Base-by-base conservation (phyloP, 2,797 vertebrate species). In the Chelonia mydas region DNA sequence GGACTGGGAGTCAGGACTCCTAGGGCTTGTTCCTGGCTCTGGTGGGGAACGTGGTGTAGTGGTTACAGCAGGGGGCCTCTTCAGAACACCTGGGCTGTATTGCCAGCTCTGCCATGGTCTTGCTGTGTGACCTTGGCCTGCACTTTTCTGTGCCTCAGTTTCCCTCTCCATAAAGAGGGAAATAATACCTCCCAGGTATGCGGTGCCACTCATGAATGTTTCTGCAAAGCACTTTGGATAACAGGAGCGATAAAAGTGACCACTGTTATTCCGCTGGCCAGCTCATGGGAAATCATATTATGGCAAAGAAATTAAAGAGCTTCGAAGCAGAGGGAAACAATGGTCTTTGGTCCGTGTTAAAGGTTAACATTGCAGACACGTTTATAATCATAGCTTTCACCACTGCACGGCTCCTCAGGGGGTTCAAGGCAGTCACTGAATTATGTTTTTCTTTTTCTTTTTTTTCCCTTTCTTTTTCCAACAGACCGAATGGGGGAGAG, bases 321-420 rank as follows among this genome's bases (percentile, higher is more conserved):
- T 87, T 80, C 13, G 1, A 61, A 79, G 88, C 89, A 31, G 13
- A 86, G 86, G 91, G 87, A 80, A 84, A 89, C 87, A 37, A 7
- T 0, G 0, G 87, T 77, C 87, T 12, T 84, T 1, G 11, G 80
- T 76, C 84, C 0, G 2, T 72, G 89, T 83, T 45, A 33, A 55
- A 95, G 93, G 96, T 98, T 98, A 93, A 72, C 93, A 97, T 97
- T 96, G 96, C 97, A 97, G 89, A 95, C 97, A 97, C 95, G 95
- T 97, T 93, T 72, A 89, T 94, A 96, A 95, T 95, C 92, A 92
- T 25, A 57, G 90, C 93, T 89, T 76, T 84, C 3, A 2, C 91
- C n/a, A 1, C 89, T 0, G 0, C 5, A 0, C 0, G 0, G 19
- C 96, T 96, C 96, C 96, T 96, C 55, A 0, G 2, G 96, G 54